These are phyloP conservation scores for Rotaria sp. DNA, from an alignment of 2,888 invertebrate species.

Conservation along the genomic window DNA sequence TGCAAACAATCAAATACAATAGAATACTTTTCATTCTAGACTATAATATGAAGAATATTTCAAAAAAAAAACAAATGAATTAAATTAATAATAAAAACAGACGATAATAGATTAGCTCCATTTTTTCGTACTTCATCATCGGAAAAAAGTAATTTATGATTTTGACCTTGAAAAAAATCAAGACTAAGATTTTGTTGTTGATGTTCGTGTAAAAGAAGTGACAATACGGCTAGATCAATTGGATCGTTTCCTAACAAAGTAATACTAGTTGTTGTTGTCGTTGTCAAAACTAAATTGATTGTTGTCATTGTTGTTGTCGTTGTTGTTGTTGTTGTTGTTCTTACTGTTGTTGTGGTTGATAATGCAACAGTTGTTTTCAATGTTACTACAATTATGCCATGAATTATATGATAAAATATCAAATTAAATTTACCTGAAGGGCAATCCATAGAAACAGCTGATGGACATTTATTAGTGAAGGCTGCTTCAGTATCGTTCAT, in stretches of 20 bases:
- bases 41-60: neutral
- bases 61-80: neutral
- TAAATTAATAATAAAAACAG: neutral
- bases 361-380: neutral
- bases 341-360: no score
- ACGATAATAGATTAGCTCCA: neutral
- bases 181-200: neutral
- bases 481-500: neutral
- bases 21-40: neutral
- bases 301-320: no score
- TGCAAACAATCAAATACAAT: no score
- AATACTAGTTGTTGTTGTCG: neutral
- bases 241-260: neutral
- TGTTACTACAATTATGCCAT: neutral
- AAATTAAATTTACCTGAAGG: neutral
- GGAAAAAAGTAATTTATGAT: constrained; percentile 20
- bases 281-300: neutral
- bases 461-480: neutral
- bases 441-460: neutral
- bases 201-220: neutral
- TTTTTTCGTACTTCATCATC: constrained; percentile 6
- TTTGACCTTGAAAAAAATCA: neutral
- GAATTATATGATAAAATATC: neutral
- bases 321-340: no score
- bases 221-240: neutral